phyloP scores from a whole-genome alignment of 2,797 vertebrate species.

The Oreonectes daqikongensis region DNA sequence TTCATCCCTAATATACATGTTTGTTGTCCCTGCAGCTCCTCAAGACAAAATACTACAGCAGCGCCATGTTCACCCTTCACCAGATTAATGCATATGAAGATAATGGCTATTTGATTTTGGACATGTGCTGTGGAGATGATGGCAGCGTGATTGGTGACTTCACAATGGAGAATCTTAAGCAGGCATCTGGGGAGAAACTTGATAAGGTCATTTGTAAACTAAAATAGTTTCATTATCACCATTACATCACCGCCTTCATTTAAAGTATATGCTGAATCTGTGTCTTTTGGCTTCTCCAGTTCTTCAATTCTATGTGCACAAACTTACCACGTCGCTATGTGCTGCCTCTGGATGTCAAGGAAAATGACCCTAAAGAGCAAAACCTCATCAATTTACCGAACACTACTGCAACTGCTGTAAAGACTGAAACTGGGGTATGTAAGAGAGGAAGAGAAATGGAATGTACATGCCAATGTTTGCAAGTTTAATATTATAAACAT shows the following conservation, averaged over 20 bases:
- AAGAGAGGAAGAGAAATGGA: background rate
- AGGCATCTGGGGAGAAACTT: conserved; percentile 72
- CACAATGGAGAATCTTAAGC: conserved; percentile 82
- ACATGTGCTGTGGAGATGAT: conserved; percentile 88
- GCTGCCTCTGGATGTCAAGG: conserved; percentile 80
- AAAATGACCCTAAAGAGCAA: conserved; percentile 71
- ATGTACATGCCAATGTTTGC: too few species aligned
- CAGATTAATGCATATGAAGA: conserved; percentile 94
- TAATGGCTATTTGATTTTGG: conserved; percentile 84
- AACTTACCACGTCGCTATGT: conserved; percentile 88
- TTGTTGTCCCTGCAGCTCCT: conserved; percentile 12
- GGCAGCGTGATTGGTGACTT: conserved; percentile 77
- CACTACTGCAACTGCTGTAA: conserved; percentile 80
- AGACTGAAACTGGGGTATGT: conserved; percentile 79
- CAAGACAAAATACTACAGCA: conserved; percentile 38
- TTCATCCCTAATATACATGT: background rate
- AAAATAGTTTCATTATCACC: background rate
- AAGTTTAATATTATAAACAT: background rate
- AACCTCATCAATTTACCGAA: conserved; percentile 79
- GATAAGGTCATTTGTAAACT: conserved; percentile 67
- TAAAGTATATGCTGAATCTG: background rate
- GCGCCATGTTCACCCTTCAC: conserved; percentile 83
- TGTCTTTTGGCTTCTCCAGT: conserved; percentile 68
- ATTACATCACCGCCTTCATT: background rate
- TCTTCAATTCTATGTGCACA: conserved; percentile 77